Conservation (phyloP, 1,140 invertebrate species). For the Drosophila lowei region DNA sequence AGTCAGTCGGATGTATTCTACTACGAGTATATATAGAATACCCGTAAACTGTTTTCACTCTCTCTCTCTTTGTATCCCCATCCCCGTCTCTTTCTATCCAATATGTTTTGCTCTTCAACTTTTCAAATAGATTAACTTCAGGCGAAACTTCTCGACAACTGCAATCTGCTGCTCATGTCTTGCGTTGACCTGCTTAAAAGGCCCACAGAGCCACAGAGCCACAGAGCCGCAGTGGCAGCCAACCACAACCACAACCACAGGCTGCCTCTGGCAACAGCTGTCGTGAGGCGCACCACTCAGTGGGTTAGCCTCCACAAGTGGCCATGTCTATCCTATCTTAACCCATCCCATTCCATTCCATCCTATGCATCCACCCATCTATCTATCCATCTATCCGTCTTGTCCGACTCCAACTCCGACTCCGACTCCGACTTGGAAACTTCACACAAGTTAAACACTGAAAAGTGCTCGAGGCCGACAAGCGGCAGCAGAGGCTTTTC, state of each 20-base stretch:
- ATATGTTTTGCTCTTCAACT: conserved; percentile 9
- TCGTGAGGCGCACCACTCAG: conserved; percentile 32
- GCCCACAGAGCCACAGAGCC: conserved; percentile 33
- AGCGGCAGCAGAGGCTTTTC: conserved; percentile 52
- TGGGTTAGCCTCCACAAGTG: conserved; percentile 57
- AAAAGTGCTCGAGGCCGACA: conserved; percentile 65
- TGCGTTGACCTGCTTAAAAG: conserved; percentile 55
- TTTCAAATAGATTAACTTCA: conserved; percentile 56
- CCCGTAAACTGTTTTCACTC: not conserved
- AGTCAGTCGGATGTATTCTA: no score
- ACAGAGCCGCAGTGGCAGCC: not conserved
- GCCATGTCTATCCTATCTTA: conserved; percentile 1
- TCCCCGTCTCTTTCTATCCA: no score
- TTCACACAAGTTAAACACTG: conserved; percentile 79
- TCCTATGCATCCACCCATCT: conserved; percentile 15
- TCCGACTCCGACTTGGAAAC: conserved; percentile 58
- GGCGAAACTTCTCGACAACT: conserved; percentile 46
- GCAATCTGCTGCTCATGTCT: conserved; percentile 44
- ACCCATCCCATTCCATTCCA: conserved; percentile 15
- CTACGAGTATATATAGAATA: no score
- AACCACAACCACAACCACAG: conserved; percentile 15
- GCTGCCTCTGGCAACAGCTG: conserved; percentile 47
- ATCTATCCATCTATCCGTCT: conserved; percentile 40
- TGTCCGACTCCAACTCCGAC: conserved; percentile 43
- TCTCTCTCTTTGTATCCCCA: no score